Evolutionary conservation across 2,113 vertebrate species (phyloP).

Genomic region (Tiliqua scincoides): DNA sequence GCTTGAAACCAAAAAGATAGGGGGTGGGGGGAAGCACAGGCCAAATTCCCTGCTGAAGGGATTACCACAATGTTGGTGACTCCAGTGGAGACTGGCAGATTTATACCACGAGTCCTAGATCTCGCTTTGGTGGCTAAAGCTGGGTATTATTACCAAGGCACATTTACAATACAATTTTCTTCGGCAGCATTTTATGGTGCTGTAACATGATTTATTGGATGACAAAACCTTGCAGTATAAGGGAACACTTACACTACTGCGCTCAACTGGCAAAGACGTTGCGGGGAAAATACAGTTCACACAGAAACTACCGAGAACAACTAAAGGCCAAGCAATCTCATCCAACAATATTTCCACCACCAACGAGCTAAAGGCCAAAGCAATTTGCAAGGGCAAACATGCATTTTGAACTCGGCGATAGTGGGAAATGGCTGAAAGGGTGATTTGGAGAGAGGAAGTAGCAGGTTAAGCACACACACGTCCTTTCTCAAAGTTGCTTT

Average conservation of each 20-base stretch:
- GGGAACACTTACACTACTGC: not conserved
- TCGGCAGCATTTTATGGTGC: not conserved
- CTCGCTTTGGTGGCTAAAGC: not conserved
- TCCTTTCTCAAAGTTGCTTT: not conserved
- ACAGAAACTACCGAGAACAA: not conserved
- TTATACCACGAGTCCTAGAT: not conserved
- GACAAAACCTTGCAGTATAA: not conserved
- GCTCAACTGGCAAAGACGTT: not conserved
- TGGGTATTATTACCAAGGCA: not conserved
- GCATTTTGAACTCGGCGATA: not conserved
- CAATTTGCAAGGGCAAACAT: not conserved
- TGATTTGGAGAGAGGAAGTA: not conserved
- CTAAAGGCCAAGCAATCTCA: not conserved
- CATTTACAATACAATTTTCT: not conserved
- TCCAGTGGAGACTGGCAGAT: not conserved
- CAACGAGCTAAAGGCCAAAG: not conserved
- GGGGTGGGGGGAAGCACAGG: not conserved
- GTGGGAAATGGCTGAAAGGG: not conserved
- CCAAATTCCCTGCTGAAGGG: not conserved
- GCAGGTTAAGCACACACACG: not conserved
- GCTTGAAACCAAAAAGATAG: not conserved
- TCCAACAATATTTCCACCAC: not conserved
- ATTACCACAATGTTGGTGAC: not conserved
- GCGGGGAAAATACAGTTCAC: not conserved
- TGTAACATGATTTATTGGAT: constrained; percentile 2